Evolutionary conservation across 2,797 vertebrate genomes (phyloP).

Genomic region (Gymnoscopelus microlampas): DNA sequence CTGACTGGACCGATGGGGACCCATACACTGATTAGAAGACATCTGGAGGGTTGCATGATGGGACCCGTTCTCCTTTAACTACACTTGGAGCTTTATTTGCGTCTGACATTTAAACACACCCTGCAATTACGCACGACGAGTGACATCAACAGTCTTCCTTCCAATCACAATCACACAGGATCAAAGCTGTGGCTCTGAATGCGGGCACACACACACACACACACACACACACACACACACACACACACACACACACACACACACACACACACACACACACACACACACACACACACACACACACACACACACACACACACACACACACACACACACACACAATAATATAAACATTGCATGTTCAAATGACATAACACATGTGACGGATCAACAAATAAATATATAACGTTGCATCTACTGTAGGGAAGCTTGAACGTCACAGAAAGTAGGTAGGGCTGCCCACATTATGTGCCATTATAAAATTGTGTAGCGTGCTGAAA

Average conservation of each 20-base stretch:
- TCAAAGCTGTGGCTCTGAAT: neutral
- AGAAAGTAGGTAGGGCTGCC: too few relatives aligned
- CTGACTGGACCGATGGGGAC: constrained; percentile 8
- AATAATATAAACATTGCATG: too few relatives aligned
- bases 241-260: too few relatives aligned
- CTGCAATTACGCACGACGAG: constrained; percentile 8
- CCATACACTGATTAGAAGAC: constrained; percentile 2
- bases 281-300: neutral
- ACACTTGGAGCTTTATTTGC: neutral
- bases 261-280: neutral
- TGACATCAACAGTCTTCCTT: constrained; percentile 23
- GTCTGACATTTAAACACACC: constrained; percentile 35
- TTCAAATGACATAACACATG: too few relatives aligned
- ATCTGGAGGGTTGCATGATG: neutral
- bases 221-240: too few relatives aligned
- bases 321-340: neutral
- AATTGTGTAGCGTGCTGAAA: too few relatives aligned
- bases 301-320: neutral
- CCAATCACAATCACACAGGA: neutral
- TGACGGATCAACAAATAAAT: too few relatives aligned
- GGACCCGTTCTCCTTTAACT: neutral
- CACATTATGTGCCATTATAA: too few relatives aligned
- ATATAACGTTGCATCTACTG: too few relatives aligned
- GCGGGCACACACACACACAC: too few relatives aligned
- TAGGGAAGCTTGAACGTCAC: too few relatives aligned